phyloP scores from a whole-genome alignment of 2,113 vertebrate species.

The Neofelis nebulosa region DNA sequence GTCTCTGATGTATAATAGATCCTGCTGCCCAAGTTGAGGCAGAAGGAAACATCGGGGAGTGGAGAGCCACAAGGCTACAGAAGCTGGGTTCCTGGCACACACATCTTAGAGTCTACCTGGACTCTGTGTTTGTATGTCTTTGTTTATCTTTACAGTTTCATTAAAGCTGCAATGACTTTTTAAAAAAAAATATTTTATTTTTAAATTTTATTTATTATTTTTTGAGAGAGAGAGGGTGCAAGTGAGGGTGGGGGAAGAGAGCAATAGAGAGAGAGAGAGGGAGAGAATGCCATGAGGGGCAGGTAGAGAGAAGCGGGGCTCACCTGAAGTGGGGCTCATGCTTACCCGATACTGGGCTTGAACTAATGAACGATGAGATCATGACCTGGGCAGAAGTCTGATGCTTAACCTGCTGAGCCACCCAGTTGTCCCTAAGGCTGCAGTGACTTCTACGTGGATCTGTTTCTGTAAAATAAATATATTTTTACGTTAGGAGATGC shows the following conservation, averaged over 20 bases:
- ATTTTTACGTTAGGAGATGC: constrained; percentile 7
- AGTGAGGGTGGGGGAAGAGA: too few species aligned
- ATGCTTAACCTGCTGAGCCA: background rate
- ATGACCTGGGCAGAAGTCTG: background rate
- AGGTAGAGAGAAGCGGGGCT: too few species aligned
- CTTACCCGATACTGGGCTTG: too few species aligned
- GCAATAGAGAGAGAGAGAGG: too few species aligned
- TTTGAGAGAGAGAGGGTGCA: too few species aligned
- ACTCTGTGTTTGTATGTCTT: background rate
- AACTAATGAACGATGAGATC: background rate
- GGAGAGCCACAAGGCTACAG: background rate
- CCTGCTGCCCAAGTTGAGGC: background rate
- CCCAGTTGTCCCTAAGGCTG: background rate
- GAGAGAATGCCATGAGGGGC: too few species aligned
- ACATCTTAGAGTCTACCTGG: background rate
- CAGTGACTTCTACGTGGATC: background rate
- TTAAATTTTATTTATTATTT: background rate
- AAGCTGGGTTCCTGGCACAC: background rate
- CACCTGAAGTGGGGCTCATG: too few species aligned
- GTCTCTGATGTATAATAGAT: background rate
- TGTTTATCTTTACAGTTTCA: background rate
- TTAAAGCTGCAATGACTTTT: background rate
- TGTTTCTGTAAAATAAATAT: background rate
- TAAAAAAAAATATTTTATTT: background rate
- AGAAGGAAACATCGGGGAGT: background rate